Evolutionary conservation across 2,888 invertebrate genomes (phyloP).

Genomic region (Drepanosiphum platanoidis): DNA sequence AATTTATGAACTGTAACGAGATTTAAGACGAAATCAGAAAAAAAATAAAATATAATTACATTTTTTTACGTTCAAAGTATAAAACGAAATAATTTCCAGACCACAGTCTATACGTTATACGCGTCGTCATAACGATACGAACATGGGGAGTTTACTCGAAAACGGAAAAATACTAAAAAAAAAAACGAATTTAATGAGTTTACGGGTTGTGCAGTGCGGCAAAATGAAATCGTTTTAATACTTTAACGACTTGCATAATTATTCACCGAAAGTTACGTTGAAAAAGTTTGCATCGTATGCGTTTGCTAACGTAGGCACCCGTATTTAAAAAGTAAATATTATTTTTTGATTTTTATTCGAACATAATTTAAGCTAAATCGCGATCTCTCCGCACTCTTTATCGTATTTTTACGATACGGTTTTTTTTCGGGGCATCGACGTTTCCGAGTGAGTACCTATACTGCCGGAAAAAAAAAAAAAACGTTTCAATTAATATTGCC

Average conservation of each 20-base stretch:
- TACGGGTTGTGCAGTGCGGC: not conserved
- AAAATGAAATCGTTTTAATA: not conserved
- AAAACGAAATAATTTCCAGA: not conserved
- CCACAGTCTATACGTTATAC: not conserved
- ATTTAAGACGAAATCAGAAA: not conserved
- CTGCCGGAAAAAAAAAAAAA: too few relatives aligned
- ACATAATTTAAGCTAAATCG: not conserved
- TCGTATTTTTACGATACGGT: too few relatives aligned
- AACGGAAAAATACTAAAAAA: not conserved
- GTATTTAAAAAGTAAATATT: not conserved
- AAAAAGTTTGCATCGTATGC: not conserved
- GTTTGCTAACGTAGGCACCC: not conserved
- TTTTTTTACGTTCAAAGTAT: not conserved
- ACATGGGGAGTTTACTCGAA: not conserved
- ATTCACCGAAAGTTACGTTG: not conserved
- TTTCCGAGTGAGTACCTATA: not conserved
- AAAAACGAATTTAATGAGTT: not conserved
- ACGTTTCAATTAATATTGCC: too few relatives aligned
- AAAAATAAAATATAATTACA: not conserved
- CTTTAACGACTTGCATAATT: not conserved
- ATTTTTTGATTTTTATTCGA: not conserved
- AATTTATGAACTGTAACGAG: not conserved
- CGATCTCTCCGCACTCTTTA: too few relatives aligned
- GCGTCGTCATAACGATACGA: not conserved
- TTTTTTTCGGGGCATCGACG: not conserved